These are phyloP conservation scores for Opisthocomus hoazin DNA, from an alignment of 2,113 vertebrate genomes.

Conservation along the genomic window DNA sequence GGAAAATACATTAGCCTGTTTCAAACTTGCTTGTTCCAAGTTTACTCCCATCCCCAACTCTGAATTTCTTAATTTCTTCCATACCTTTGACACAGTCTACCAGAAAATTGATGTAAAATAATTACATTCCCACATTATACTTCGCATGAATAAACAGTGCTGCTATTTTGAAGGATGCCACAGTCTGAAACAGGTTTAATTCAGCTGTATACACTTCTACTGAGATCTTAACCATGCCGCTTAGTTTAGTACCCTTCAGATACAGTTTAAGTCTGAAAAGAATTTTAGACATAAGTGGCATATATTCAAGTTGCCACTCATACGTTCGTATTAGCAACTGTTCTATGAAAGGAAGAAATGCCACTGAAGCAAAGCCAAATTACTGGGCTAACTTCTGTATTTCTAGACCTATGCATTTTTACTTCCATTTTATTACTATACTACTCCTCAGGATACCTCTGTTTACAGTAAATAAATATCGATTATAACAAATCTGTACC, in stretches of 20 bases:
- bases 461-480: background rate
- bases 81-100: background rate
- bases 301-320: background rate
- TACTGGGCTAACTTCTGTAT: background rate
- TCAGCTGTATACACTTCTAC: background rate
- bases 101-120: background rate
- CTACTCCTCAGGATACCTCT: background rate
- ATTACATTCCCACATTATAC: background rate
- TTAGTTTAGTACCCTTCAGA: background rate
- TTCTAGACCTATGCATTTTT: background rate
- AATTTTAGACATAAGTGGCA: background rate
- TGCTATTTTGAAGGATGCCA: background rate
- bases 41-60: background rate
- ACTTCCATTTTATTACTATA: background rate
- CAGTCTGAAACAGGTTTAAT: background rate
- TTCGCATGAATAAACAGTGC: background rate
- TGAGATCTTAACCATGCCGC: background rate
- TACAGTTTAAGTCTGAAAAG: background rate
- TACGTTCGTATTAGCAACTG: background rate
- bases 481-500: background rate
- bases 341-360: background rate
- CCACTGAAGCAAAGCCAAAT: background rate
- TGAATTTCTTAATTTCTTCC: background rate
- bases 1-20: background rate
- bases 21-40: background rate